These are phyloP conservation scores for Crenuchus spilurus DNA, from an alignment of 2,797 vertebrate species.

Conservation along the genomic window DNA sequence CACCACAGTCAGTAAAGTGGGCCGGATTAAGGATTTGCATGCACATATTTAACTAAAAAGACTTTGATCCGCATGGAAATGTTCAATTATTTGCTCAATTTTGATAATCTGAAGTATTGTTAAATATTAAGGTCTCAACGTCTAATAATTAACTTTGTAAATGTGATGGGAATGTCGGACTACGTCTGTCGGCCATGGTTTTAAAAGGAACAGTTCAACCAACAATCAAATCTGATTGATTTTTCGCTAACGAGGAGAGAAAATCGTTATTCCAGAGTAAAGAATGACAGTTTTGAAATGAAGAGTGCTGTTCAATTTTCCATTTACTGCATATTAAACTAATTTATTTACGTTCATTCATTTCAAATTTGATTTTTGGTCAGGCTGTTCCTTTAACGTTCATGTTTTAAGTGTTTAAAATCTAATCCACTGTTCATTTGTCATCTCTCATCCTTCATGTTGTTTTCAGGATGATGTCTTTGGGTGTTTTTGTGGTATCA, in stretches of 20 bases:
- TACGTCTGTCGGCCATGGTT: not conserved
- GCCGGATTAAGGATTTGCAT: too few relatives aligned
- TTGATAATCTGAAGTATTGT: too few relatives aligned
- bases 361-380: not conserved
- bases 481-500: conserved; percentile 24
- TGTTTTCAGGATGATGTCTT: conserved; percentile 15
- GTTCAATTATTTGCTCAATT: too few relatives aligned
- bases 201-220: not conserved
- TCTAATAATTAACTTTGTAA: not conserved
- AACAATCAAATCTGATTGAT: not conserved
- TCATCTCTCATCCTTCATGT: conserved; percentile 10
- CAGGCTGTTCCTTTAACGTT: not conserved
- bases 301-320: not conserved
- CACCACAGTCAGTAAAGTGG: too few relatives aligned
- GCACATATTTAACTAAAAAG: too few relatives aligned
- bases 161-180: too few relatives aligned
- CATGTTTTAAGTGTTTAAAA: not conserved
- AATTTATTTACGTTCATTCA: not conserved
- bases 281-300: too few relatives aligned
- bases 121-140: too few relatives aligned
- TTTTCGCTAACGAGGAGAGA: too few relatives aligned
- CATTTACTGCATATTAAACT: too few relatives aligned
- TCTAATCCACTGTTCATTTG: not conserved
- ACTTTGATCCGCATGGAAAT: too few relatives aligned
- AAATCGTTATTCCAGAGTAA: too few relatives aligned